Percentiles rank a stretch among this genome's conserved stretches.
Evolutionary conservation across 2,797 vertebrate species (phyloP).

Genomic region (Platyrinchus mystaceus): DNA sequence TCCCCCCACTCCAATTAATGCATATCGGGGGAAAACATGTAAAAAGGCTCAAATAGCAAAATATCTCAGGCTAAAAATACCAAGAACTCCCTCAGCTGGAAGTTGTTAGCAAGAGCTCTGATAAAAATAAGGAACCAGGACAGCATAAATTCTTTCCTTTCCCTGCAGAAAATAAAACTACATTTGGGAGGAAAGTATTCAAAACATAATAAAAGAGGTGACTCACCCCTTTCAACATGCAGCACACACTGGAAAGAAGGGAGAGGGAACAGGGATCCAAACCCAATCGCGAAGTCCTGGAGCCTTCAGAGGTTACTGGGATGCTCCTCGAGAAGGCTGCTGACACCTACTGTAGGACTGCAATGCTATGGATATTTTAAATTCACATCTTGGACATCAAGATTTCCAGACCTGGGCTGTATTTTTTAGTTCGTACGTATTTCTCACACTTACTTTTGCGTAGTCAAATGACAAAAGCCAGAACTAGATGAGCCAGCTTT

Average conservation of each 20-base stretch:
- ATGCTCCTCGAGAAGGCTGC: neutral
- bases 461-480: neutral
- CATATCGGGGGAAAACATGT: neutral
- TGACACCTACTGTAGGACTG: neutral
- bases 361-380: neutral
- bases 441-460: neutral
- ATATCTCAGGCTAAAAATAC: conserved; percentile 47
- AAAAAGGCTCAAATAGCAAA: conserved; percentile 36
- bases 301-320: neutral
- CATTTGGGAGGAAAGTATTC: conserved; percentile 37
- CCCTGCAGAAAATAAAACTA: conserved; percentile 36
- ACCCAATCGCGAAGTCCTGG: neutral
- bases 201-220: conserved; percentile 49
- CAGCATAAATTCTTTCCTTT: conserved; percentile 41
- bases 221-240: conserved; percentile 18
- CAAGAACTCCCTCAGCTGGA: conserved; percentile 62
- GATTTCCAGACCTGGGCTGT: neutral
- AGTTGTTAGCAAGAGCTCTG: conserved; percentile 39
- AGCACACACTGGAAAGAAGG: neutral
- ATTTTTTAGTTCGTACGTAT: neutral
- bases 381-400: neutral
- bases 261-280: neutral
- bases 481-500: neutral
- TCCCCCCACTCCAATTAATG: neutral
- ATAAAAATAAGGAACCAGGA: conserved; percentile 50